Base-by-base conservation (phyloP, 2,113 vertebrate genomes). In the Empidonax traillii region DNA sequence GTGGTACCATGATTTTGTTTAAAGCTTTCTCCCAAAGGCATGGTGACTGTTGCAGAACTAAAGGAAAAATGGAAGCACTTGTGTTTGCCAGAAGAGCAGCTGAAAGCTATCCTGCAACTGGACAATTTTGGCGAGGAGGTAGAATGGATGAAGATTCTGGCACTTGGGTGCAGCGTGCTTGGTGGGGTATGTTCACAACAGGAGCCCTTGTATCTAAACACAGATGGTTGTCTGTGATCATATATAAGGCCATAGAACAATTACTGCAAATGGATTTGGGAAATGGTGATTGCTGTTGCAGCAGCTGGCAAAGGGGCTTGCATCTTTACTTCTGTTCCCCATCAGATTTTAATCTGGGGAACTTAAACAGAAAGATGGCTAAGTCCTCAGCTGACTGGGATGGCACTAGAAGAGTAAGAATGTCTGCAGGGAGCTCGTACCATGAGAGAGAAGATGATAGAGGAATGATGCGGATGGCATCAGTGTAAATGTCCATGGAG, bases 81-180 rank as follows among this genome's bases (percentile, higher is more conserved):
- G 80, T 98, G 98, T 95, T 96, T 99, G 92, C 98, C 99, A 8
- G 18, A 90, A 10, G 97, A 98, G 43, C 98, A 98, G 65, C 97
- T 99, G 73, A 76, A 96, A 53, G 93, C 77, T 9, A 77, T 99
- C 83, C 79, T 99, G 78, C 81, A 94, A 0, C 17, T 99, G 93
- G 99, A 98, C 2, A 63, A 90, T 69, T 98, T 98, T 2, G 58
- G 30, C 0, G 66, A 96, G 28, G 75, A 97, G 24, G 83, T 99
- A 4, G 93, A 98, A 55, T 99, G 99, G 99, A 98, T 99, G 92
- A 98, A 99, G 44, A 98, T 99, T 89, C 98, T 99, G 63, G 98
- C 98, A 0, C 98, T 99, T 53, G 98, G 98, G 53, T 99, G 99
- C 89, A 99, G 98, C 13, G 5, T 97, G 65, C 97, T 99, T 1